Percentiles rank a stretch among this genome's conserved stretches.
phyloP scores from a whole-genome alignment of 2,113 vertebrate species.

The Castor canadensis region DNA sequence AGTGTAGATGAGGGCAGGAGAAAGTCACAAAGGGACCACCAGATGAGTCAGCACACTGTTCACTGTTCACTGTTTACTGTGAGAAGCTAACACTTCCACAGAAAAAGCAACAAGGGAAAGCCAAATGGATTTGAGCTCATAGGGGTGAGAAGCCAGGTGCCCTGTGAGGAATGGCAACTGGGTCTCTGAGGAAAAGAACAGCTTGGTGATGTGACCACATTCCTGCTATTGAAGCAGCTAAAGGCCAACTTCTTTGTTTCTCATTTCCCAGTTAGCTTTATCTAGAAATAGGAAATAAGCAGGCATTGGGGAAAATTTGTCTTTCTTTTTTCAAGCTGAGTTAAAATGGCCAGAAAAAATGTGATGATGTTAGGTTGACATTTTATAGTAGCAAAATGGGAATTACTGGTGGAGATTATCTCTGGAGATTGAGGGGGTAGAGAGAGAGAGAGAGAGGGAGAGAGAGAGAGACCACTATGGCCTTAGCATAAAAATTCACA shows the following conservation, averaged over 20 bases:
- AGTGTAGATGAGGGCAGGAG: neutral
- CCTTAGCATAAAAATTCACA: neutral
- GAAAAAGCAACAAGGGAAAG: neutral
- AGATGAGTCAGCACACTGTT: fast-evolving
- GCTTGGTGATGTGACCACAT: neutral
- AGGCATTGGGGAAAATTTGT: neutral
- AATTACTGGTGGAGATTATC: neutral
- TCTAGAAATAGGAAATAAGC: neutral
- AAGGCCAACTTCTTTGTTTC: neutral
- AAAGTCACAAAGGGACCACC: neutral
- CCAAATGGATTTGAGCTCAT: neutral
- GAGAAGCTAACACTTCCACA: neutral
- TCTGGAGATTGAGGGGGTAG: neutral
- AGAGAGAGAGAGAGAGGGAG: neutral
- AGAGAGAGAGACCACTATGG: neutral
- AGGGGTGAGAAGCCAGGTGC: neutral
- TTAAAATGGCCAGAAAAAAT: neutral
- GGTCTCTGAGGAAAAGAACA: neutral
- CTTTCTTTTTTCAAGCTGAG: neutral
- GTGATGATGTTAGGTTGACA: neutral
- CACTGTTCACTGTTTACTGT: fast-evolving
- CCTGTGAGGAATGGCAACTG: fast-evolving
- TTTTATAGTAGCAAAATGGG: neutral
- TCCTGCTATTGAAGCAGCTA: neutral
- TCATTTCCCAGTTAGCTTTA: neutral